Percentiles rank a stretch among this genome's conserved stretches.
phyloP scores from a whole-genome alignment of 2,113 vertebrate genomes.

The Rhinolophus sinicus region DNA sequence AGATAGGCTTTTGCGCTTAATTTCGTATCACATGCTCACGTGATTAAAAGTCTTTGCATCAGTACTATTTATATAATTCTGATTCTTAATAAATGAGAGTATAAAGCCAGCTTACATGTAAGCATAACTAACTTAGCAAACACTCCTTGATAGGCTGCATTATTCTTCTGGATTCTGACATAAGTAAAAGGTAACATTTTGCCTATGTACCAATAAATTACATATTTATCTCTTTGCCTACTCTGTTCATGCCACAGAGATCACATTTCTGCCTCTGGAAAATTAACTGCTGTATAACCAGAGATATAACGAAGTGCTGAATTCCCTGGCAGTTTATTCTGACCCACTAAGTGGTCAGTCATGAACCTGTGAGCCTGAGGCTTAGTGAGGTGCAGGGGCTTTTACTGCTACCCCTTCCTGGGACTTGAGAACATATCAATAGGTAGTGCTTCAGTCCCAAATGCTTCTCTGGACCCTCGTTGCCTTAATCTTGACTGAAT shows the following conservation, averaged over 20 bases:
- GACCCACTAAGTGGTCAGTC: not conserved
- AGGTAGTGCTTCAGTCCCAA: not conserved
- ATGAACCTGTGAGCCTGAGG: not conserved
- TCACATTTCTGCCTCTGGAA: conserved; percentile 1
- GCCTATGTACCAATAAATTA: not conserved
- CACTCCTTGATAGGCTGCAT: not conserved
- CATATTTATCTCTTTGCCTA: not conserved
- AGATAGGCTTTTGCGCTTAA: not conserved
- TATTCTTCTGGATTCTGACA: not conserved
- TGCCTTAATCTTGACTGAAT: not conserved
- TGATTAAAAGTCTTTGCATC: not conserved
- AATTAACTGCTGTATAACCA: not conserved
- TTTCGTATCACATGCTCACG: not conserved
- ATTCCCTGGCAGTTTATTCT: not conserved
- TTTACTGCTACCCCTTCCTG: not conserved
- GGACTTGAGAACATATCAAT: not conserved
- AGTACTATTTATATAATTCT: not conserved
- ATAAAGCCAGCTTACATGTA: not conserved
- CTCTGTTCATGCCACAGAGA: not conserved
- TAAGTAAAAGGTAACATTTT: conserved; percentile 19
- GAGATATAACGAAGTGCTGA: not conserved
- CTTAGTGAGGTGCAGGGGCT: not conserved
- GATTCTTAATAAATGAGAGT: not conserved
- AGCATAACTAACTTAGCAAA: not conserved
- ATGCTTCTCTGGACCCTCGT: not conserved